Conservation (phyloP, 2,113 vertebrate species). For the Sterna hirundo region DNA sequence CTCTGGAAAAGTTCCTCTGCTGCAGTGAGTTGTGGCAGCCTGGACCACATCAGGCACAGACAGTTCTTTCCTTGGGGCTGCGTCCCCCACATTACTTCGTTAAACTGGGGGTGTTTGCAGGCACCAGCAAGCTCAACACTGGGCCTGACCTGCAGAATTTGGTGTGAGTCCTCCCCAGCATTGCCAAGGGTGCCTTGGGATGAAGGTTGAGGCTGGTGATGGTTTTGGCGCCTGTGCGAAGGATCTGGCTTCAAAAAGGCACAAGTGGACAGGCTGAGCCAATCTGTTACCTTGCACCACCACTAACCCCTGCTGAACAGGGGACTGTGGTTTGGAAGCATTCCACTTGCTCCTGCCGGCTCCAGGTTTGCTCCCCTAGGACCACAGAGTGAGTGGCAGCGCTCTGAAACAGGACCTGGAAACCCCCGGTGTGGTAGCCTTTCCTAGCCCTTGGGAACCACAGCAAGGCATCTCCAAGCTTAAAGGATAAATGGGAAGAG, state of each 20-base stretch:
- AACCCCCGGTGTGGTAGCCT: not conserved
- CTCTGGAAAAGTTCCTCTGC: not conserved
- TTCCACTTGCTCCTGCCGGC: rapidly evolving
- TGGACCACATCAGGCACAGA: rapidly evolving
- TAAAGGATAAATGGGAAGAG: not conserved
- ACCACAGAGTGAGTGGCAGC: not conserved
- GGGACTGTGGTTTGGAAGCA: not conserved
- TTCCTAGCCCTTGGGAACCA: not conserved
- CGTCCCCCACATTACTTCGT: not conserved
- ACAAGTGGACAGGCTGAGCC: not conserved
- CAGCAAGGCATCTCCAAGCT: not conserved
- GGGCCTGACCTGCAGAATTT: not conserved
- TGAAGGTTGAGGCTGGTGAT: not conserved
- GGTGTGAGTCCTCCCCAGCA: not conserved
- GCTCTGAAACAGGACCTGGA: not conserved
- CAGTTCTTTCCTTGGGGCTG: not conserved
- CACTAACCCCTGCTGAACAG: not conserved
- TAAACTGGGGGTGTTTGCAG: not conserved
- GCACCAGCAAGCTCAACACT: not conserved
- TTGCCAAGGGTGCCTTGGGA: not conserved
- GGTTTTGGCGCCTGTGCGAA: not conserved
- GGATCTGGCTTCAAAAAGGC: not conserved
- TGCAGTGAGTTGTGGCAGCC: not conserved
- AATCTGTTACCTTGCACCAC: not conserved
- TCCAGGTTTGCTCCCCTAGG: not conserved